These are phyloP conservation scores for Connochaetes taurinus DNA, from an alignment of 2,113 vertebrate species.

Conservation along the genomic window DNA sequence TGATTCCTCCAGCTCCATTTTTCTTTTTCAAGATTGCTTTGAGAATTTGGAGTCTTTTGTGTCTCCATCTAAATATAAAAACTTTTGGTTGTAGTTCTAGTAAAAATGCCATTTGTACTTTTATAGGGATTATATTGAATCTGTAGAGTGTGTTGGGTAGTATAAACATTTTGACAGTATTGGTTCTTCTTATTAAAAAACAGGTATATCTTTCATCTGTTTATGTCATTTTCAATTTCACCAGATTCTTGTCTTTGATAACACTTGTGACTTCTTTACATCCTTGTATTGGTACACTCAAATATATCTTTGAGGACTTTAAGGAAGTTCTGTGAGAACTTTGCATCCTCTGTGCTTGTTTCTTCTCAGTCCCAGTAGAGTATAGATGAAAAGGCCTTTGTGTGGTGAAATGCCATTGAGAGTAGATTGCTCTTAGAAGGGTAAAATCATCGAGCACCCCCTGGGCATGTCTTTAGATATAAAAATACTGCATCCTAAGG, in stretches of 20 bases:
- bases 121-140: not conserved
- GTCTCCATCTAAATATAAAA: not conserved
- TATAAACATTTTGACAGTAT: not conserved
- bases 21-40: not conserved
- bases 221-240: not conserved
- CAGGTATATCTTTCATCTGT: not conserved
- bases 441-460: not conserved
- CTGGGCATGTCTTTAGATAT: not conserved
- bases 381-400: conserved; percentile 14
- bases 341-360: not conserved
- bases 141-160: not conserved
- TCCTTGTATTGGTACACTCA: not conserved
- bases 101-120: not conserved
- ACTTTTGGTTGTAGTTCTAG: not conserved
- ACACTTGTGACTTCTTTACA: not conserved
- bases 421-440: conserved; percentile 18
- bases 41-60: not conserved
- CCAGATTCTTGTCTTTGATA: not conserved
- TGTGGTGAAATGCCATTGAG: not conserved
- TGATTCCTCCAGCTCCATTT: not conserved
- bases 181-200: not conserved
- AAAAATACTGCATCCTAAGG: not conserved
- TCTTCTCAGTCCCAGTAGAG: not conserved
- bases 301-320: not conserved
- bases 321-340: not conserved